Evolutionary conservation across 2,888 invertebrate species (phyloP), one percentile per base, ranked within the genome.

Genomic region (Reticulitermes lucifugus): DNA sequence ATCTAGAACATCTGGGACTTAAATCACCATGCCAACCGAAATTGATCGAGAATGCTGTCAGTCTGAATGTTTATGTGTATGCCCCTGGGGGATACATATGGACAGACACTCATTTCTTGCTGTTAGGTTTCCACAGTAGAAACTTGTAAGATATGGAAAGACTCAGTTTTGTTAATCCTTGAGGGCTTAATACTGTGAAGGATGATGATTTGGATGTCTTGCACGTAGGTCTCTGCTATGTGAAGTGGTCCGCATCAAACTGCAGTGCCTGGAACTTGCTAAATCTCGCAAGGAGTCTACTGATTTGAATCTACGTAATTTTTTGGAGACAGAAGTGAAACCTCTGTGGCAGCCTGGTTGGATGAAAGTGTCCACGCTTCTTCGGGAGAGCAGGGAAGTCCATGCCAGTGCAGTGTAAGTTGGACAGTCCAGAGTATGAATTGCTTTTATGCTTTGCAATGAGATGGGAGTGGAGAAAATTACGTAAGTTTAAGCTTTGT

Each of bases 331-430:
- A 70, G 92, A 94, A 85, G 93, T 95, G n/a, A 91, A 94, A 89
- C 92, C 93, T 21, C 90, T 95, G 59, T 95, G 95, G 94, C 95
- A 95, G 6, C 90, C 91, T 79, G 95, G 95, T 29, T 95, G 95
- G 92, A 94, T 95, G 89, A 91, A 93, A 87, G 92, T 93, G 89
- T 91, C 92, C 59, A 93, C 92, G 7, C 89, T 94, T 82, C 88
- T 93, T 87, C 89, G 92, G 46, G 93, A 93, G 89, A 92, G 92
- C 46, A 92, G 91, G 84, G 83, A 86, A 65, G 85, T 80, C n/a
- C 85, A 85, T 43, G 79, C 75, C 21, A 83, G 46, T 73, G 84
- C 88, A 86, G 87, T 84, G 89, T 89, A 88, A 89, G 88, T 87
- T 59, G 41, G 29, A 46, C n/a, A 65, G n/a, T 65, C n/a, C 5